Evolutionary conservation across 2,113 vertebrate genomes (phyloP).

Genomic region (Myotis yumanensis): DNA sequence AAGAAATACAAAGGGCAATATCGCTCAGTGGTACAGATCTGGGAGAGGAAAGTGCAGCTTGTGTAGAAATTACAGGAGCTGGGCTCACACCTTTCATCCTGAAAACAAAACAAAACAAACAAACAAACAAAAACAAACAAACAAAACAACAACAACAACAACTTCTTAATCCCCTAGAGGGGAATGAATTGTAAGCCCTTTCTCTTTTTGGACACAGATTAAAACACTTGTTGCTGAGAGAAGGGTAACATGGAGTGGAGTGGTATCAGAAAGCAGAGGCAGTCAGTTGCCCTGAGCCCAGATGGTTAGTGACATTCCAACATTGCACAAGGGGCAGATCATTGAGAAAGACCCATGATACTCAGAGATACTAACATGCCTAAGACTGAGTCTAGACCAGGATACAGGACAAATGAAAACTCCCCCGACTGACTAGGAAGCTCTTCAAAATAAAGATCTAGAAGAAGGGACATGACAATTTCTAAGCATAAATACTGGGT

Average conservation of each 20-base stretch:
- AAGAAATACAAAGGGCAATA: neutral
- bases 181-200: neutral
- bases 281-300: neutral
- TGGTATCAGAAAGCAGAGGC: neutral
- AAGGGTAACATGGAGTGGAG: neutral
- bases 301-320: neutral
- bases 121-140: neutral
- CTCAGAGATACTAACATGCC: neutral
- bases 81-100: neutral
- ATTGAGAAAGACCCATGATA: neutral
- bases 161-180: neutral
- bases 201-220: neutral
- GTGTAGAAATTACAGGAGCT: neutral
- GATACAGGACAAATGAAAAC: neutral
- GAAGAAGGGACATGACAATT: neutral
- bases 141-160: neutral
- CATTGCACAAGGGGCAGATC: neutral
- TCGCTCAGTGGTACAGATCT: neutral
- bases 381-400: neutral
- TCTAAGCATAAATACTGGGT: neutral
- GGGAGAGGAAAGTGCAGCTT: neutral
- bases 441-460: neutral
- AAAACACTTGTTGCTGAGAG: neutral
- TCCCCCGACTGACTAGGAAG: neutral
- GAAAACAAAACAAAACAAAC: no score